Evolutionary conservation across 2,113 vertebrate genomes (phyloP), one percentile per base, ranked within the genome.

Genomic region (Thalassoma bifasciatum): DNA sequence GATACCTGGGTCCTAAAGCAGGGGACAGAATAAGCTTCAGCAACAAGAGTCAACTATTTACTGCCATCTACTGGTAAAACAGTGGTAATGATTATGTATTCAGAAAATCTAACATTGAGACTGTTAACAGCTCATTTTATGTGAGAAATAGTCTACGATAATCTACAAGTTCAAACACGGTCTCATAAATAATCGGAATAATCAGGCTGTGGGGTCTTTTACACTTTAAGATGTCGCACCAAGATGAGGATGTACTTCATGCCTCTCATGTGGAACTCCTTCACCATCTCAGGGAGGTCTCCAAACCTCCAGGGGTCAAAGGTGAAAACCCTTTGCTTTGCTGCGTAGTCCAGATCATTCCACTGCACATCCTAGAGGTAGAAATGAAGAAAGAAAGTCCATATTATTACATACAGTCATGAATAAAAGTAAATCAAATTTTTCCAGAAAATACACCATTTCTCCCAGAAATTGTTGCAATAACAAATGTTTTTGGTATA

Each of bases 271-370:
- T 99, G 97, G 59, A 99, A 95, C 5, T 96, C 95, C 13, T 2
- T 80, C 87, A 99, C 96, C 94, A 97, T 94, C 76, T 93, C 89
- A 0, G 96, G 94, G 13, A 95, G 93, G 82, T 99, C 97, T 23
- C 72, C 77, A 17, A 98, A 99, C 24, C 78, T 79, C 10, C 88
- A 50, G 51, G 92, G 92, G 89, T 97, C 95, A 90, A 95, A 97
- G 22, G 97, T 99, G 87, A 98, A 99, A 73, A 97, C 95, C 78
- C 95, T 93, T 63, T 80, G 90, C 65, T 92, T 88, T 1, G 97
- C 90, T 26, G 92, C 90, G 0, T 99, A 99, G 85, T 99, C 98
- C 44, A 98, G 79, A 81, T 99, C 97, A 0, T 98, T 99, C 98
- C 97, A 99, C 85, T 99, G 98, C 24, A 96, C 96, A 0, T 99